Evolutionary conservation across 2,797 vertebrate genomes (phyloP), one percentile per base, ranked within the genome.

Genomic region (Acipenser oxyrinchus): DNA sequence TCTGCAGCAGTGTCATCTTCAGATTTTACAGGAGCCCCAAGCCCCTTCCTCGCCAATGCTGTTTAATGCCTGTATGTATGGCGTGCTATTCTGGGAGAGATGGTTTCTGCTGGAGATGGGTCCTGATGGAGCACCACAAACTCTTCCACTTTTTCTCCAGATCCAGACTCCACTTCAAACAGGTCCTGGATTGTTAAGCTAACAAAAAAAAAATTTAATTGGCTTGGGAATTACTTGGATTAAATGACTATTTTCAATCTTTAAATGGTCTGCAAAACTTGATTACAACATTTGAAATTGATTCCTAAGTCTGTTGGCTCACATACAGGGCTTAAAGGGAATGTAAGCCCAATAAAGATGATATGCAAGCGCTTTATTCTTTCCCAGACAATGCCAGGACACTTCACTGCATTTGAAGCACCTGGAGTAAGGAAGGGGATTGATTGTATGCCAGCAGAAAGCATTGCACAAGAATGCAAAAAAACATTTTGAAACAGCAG

Each of bases 141-240:
- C 79, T 99, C 96, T 80, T 99, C 96, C 6, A 98, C 95, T 79
- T 96, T 98, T 72, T 96, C 94, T 6, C 94, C 91, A 6, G 94
- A 96, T 51, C 93, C 94, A 0, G 94, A 85, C 72, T 98, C 96
- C 65, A 96, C 94, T 79, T 99, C 97, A 83, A 99, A 98, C 66
- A 99, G 89, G 80, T 99, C 97, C 81, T 96, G 95, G 81, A 99
- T 99, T 0, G 97, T 99, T 74, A 95, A 95, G 92, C 97, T 99
- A 69, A 51, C 51, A 67, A 11, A 10, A 67, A 1, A 55, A 11
- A 72, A 48, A 61, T 13, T 11, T 74, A 18, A 67, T 6, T 71
- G 10, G 65, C 53, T 57, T 12, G 55, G 11, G 55, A 11, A n/a
- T 58, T 58, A 58, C 6, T 7, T 2, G 55, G 12, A 58, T 13